Evolutionary conservation across 2,113 vertebrate genomes (phyloP), one percentile per base, ranked within the genome.

Genomic region (Syngnathoides biaculeatus): DNA sequence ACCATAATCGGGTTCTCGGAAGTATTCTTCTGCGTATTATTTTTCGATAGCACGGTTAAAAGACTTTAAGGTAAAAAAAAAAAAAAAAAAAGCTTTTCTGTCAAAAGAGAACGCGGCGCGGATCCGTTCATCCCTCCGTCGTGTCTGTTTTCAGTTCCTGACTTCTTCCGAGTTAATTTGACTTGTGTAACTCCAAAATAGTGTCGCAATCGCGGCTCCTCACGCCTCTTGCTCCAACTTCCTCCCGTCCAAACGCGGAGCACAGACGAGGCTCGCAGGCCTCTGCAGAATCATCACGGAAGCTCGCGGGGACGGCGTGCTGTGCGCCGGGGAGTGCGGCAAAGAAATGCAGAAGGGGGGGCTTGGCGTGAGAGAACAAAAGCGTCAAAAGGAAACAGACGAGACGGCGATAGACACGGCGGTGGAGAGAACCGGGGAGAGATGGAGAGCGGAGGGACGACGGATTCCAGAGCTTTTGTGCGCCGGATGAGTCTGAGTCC

Each of bases 381-480:
- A 64, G 65, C 68, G 58, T 67, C 67, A 56, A 80, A 75, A 81
- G 82, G 79, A 81, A 87, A 76, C 65, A 71, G 82, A 78, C 52
- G 17, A 86, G 85, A 87, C 83, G 65, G 77, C 22, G 68, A 84
- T 77, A 78, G 74, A 71, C 64, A 40, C 0, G 14, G 69, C 4
- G 63, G 71, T 53, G 53, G 68, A 1, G n/a, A 60, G 67, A 78
- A 73, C 57, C 67, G 73, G 58, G 55, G 72, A 75, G 57, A 59
- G 72, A 77, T 52, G 64, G 74, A 64, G 64, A 68, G 65, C 47
- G 60, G 66, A 47, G 68, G 75, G 64, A 80, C 60, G 79, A 86
- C 35, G 11, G 78, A 88, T 84, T 89, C 88, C 85, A 75, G 78
- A 63, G 75, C 76, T 86, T 86, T 85, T 87, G 71, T 80, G 75